Evolutionary conservation across 2,888 invertebrate species (phyloP).

Genomic region (Diaprepes abbreviatus): DNA sequence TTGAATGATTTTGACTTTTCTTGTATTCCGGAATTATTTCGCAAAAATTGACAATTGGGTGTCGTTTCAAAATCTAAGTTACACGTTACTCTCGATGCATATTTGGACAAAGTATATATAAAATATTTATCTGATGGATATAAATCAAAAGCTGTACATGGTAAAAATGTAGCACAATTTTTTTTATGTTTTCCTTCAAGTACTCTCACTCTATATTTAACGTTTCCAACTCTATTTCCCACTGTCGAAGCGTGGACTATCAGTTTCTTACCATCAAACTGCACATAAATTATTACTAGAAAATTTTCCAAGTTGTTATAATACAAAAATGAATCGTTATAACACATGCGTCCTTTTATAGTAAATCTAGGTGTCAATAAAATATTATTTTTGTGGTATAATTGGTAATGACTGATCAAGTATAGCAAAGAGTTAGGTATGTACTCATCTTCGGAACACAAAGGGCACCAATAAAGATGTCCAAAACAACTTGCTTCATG

Average conservation of each 20-base stretch:
- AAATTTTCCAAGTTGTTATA: background rate
- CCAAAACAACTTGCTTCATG: background rate
- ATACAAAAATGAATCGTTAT: background rate
- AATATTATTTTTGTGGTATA: background rate
- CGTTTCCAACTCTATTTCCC: too few species aligned
- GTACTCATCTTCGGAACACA: background rate
- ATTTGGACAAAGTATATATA: too few species aligned
- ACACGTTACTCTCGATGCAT: too few species aligned
- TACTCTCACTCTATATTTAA: background rate
- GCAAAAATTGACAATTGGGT: too few species aligned
- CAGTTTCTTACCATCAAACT: background rate
- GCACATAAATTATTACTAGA: background rate
- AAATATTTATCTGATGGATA: too few species aligned
- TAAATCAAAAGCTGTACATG: too few species aligned
- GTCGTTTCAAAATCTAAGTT: too few species aligned
- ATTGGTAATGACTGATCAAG: slow-evolving; percentile 1
- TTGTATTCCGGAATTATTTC: too few species aligned
- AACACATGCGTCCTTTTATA: background rate
- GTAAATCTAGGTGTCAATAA: background rate
- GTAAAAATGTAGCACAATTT: too few species aligned
- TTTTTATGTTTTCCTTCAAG: too few species aligned
- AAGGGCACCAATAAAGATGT: background rate
- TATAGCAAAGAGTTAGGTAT: background rate
- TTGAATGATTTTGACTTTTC: too few species aligned
- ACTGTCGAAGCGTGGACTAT: background rate